These are phyloP conservation scores for Bombus consobrinus DNA, from an alignment of 1,140 invertebrate genomes.

Conservation along the genomic window DNA sequence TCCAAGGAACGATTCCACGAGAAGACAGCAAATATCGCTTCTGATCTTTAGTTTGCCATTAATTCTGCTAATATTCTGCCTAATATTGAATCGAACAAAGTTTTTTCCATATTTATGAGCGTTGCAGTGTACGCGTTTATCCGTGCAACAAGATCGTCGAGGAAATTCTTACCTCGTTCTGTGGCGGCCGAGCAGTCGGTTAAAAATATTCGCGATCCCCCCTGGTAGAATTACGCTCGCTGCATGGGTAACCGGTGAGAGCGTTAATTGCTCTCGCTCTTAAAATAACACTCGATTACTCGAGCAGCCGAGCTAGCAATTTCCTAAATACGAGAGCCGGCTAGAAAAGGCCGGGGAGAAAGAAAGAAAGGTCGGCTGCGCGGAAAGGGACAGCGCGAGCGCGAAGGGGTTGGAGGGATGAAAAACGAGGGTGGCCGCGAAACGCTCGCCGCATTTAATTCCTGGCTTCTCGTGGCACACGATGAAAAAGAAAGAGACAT, in stretches of 20 bases:
- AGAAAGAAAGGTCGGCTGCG: not conserved
- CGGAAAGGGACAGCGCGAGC: not conserved
- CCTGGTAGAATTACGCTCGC: conserved; percentile 19
- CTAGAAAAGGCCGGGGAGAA: not conserved
- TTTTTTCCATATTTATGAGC: not conserved
- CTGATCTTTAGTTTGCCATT: too few relatives aligned
- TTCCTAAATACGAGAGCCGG: conserved; percentile 55
- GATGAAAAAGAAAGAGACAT: not conserved
- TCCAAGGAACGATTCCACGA: not conserved
- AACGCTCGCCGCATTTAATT: conserved; percentile 36
- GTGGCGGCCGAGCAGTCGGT: not conserved
- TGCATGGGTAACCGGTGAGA: conserved; percentile 43
- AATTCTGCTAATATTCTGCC: too few relatives aligned
- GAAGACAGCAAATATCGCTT: too few relatives aligned
- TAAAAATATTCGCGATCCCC: conserved; percentile 53
- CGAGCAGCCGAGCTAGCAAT: conserved; percentile 38
- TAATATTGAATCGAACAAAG: too few relatives aligned
- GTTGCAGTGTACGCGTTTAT: not conserved
- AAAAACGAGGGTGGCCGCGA: conserved; percentile 48
- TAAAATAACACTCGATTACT: conserved; percentile 64
- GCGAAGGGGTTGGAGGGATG: not conserved
- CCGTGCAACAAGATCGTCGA: conserved; percentile 16
- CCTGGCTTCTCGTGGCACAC: not conserved
- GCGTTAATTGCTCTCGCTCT: conserved; percentile 60
- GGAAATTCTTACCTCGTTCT: conserved; percentile 34